Evolutionary conservation across 2,113 vertebrate species (phyloP).

Genomic region (Phasianus colchicus): DNA sequence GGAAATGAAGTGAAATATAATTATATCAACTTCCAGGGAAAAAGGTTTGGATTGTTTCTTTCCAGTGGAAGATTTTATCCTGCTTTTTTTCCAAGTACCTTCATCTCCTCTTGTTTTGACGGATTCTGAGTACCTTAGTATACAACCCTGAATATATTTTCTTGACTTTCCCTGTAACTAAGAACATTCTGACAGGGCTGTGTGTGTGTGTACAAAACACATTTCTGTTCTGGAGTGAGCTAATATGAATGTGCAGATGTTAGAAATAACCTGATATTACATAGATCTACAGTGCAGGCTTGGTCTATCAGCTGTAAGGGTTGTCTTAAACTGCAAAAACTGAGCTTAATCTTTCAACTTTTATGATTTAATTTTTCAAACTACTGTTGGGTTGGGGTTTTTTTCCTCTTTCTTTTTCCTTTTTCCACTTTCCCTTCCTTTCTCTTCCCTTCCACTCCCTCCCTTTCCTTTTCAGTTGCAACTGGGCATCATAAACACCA

Average conservation of each 20-base stretch:
- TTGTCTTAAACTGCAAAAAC: neutral
- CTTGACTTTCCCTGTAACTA: neutral
- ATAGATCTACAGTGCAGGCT: neutral
- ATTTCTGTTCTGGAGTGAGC: neutral
- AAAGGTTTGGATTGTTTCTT: neutral
- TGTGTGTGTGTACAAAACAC: neutral
- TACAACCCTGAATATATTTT: neutral
- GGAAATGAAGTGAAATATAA: neutral
- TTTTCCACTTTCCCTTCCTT: no score
- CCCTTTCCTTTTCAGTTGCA: neutral
- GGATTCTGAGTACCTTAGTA: neutral
- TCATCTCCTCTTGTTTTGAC: neutral
- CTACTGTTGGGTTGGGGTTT: no score
- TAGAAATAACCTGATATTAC: no score
- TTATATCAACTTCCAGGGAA: neutral
- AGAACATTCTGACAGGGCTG: neutral
- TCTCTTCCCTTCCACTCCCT: no score
- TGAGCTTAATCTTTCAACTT: neutral
- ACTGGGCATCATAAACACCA: neutral
- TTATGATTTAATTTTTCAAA: neutral
- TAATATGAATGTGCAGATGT: neutral
- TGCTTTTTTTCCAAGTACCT: neutral
- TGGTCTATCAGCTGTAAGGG: neutral
- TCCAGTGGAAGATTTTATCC: accelerated
- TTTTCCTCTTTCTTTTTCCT: neutral